Base-by-base conservation (phyloP, 2,113 vertebrate species). In the Sturnira hondurensis region DNA sequence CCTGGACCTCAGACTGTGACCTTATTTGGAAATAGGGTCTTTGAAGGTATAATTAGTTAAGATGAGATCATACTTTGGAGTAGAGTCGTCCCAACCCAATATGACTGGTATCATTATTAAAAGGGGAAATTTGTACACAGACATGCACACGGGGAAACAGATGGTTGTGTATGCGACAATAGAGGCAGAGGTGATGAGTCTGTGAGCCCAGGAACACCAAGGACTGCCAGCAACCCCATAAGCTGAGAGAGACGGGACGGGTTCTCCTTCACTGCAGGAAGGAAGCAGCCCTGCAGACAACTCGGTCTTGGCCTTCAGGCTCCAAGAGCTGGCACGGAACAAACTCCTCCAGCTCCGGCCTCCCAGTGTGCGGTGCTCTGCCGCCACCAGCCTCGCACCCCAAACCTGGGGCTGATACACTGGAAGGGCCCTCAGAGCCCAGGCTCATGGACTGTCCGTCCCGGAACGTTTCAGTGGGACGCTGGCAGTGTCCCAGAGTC, bases 101-200 rank as follows among this genome's bases (percentile, higher is more conserved):
- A 56, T 22, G 81, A 19, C 31, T 24, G n/a, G 22, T 31, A 41
- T 58, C 63, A 13, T 41, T 71, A 63, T 15, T 28, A 61, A 91
- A 90, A 74, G 52, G 58, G 12, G 41, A 56, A 24, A 20, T 26
- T 0, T n/a, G 52, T 15, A 76, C 56, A 41, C n/a, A 76, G 13
- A 68, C 20, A 3, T 13, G 26, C 56, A 13, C 26, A 7, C 33
- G 13, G 24, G 74, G 41, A 41, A 15, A 26, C 4, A 28, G n/a
- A 41, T 26, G 33, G 9, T 52, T 33, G 36, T 1, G 6, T 3
- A 31, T 0, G 4, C 5, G 26, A 50, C 33, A 33, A 26, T 0
- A 15, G 26, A 36, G 74, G 41, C 38, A 4, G 33, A 86, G 26
- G 54, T 24, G 65, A 65, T 2, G 20, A 1, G 5, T 20, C 65